These are phyloP conservation scores for Chaunax sp. DNA, from an alignment of 2,797 vertebrate species.

Conservation along the genomic window DNA sequence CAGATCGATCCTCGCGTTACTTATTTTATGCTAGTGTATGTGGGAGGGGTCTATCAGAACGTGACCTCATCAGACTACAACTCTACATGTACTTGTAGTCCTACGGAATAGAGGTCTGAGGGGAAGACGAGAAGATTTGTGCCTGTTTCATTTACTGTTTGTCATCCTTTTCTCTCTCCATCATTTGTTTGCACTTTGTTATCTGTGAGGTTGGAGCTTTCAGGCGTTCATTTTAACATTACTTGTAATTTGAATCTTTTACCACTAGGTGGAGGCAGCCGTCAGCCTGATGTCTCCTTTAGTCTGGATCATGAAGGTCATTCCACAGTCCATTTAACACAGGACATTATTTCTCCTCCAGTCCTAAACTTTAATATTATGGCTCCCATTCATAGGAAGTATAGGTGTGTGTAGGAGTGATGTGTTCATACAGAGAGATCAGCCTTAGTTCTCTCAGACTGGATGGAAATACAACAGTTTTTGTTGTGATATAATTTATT, in stretches of 20 bases:
- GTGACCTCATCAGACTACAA: conserved; percentile 21
- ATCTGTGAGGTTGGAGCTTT: conserved; percentile 6
- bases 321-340: conserved; percentile 22
- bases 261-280: conserved; percentile 74
- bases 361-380: conserved; percentile 19
- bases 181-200: conserved; percentile 42
- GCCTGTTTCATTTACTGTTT: conserved; percentile 43
- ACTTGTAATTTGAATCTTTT: conserved; percentile 31
- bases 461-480: conserved; percentile 20
- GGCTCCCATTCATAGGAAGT: conserved; percentile 25
- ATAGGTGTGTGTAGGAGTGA: conserved; percentile 23
- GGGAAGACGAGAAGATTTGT: conserved; percentile 42
- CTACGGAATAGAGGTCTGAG: conserved; percentile 18
- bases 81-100: conserved; percentile 15
- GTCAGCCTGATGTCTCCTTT: conserved; percentile 28
- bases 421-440: conserved; percentile 39
- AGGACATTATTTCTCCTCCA: conserved; percentile 6
- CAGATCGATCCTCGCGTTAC: conserved; percentile 32
- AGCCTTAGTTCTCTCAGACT: conserved; percentile 60
- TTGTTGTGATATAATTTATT: conserved; percentile 57
- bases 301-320: conserved; percentile 45
- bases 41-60: conserved; percentile 18
- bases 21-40: conserved; percentile 38
- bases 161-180: conserved; percentile 8
- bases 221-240: conserved; percentile 7